Evolutionary conservation across 2,113 vertebrate species (phyloP).

Genomic region (Garra rufa): DNA sequence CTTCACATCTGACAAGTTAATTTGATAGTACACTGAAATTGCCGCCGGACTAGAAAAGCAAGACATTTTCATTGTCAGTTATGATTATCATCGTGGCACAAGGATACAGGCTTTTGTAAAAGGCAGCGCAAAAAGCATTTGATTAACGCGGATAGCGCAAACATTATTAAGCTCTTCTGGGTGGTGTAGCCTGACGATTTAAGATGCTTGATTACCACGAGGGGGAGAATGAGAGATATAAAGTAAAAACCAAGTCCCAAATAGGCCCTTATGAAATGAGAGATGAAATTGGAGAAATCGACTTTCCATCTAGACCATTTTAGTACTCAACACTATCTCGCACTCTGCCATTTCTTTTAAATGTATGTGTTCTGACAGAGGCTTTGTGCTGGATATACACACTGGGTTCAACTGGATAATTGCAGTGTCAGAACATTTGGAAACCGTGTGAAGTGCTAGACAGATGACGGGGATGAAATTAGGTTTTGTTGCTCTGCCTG

Average conservation of each 20-base stretch:
- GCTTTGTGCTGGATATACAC: constrained; percentile 41
- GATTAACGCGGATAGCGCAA: constrained; percentile 50
- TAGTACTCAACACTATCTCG: not conserved
- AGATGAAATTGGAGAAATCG: constrained; percentile 36
- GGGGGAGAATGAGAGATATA: not conserved
- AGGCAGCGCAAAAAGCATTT: constrained; percentile 48
- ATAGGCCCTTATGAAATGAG: constrained; percentile 6
- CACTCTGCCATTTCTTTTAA: constrained; percentile 15
- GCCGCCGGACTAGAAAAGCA: constrained; percentile 56
- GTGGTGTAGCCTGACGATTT: constrained; percentile 16
- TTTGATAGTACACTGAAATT: constrained; percentile 57
- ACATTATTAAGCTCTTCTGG: constrained; percentile 51
- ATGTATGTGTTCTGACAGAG: constrained; percentile 31
- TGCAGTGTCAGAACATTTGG: constrained; percentile 40
- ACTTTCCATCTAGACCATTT: constrained; percentile 29
- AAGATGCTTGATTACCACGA: constrained; percentile 3
- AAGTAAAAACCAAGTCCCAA: not conserved
- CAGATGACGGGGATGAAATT: constrained; percentile 18
- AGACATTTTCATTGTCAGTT: constrained; percentile 60
- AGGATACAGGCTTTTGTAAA: constrained; percentile 44
- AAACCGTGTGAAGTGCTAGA: constrained; percentile 18
- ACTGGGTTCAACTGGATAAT: constrained; percentile 22
- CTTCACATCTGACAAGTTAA: constrained; percentile 61
- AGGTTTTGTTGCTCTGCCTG: constrained; percentile 19
- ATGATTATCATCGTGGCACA: constrained; percentile 55